These are phyloP conservation scores for Ephydatia muelleri DNA, from an alignment of 37 sponge, comb jelly and placozoan genomes.

Conservation along the genomic window DNA sequence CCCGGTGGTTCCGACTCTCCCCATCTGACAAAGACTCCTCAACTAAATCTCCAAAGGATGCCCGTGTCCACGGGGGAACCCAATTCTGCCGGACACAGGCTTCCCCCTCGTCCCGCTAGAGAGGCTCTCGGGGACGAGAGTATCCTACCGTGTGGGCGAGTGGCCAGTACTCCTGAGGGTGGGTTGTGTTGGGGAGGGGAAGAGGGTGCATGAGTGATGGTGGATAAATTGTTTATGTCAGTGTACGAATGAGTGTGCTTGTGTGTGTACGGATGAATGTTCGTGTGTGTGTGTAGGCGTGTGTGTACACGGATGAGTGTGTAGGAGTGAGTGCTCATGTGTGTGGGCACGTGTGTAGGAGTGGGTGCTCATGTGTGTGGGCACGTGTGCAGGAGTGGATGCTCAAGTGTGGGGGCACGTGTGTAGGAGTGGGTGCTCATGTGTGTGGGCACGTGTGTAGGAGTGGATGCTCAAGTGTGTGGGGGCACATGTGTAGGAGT, in stretches of 20 bases:
- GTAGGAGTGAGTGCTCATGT: no score
- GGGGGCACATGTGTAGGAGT: no score
- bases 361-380: no score
- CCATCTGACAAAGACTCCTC: neutral
- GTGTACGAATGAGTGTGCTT: constrained; percentile 35
- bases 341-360: no score
- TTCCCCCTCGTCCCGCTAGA: neutral
- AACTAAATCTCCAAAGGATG: neutral
- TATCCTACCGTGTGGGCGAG: constrained; percentile 9
- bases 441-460: no score
- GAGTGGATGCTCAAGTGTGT: no score
- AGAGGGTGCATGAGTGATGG: neutral
- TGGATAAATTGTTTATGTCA: neutral
- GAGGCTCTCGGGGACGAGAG: neutral
- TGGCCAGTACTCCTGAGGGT: constrained; percentile 63
- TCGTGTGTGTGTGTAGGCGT: constrained; percentile 17
- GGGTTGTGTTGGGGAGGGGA: neutral
- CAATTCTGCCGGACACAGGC: neutral
- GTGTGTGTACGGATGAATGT: constrained; percentile 33
- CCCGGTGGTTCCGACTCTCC: neutral
- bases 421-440: no score
- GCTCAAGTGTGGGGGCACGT: no score
- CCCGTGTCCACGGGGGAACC: neutral
- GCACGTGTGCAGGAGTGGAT: no score
- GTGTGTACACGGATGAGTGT: no score